Conservation (phyloP, 2,888 invertebrate species). For the Drepana falcataria region DNA sequence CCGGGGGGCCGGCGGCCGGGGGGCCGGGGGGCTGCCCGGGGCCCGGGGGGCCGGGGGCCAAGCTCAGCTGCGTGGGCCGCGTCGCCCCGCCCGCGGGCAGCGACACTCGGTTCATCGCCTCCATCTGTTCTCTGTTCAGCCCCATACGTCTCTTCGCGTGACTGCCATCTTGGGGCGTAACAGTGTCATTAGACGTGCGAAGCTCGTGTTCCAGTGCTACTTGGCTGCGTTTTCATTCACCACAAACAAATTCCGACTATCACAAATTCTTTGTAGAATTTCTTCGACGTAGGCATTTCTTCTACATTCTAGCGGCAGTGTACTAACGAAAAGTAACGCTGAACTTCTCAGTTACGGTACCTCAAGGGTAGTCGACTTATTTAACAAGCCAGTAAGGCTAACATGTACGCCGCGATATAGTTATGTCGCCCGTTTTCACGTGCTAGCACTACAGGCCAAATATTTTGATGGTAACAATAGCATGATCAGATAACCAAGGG, state of each 20-base stretch:
- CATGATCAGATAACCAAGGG: neutral
- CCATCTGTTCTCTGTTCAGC: conserved; percentile 78
- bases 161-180: conserved; percentile 77
- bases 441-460: neutral
- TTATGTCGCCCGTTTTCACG: too few relatives aligned
- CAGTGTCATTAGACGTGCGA: conserved; percentile 62
- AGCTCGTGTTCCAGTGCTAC: conserved; percentile 34
- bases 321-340: too few relatives aligned
- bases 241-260: neutral
- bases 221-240: conserved; percentile 5
- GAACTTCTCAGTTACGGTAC: too few relatives aligned
- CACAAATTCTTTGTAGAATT: too few relatives aligned
- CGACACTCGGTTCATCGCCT: conserved; percentile 74
- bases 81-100: conserved; percentile 51
- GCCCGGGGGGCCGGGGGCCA: conserved; percentile 44
- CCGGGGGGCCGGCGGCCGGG: conserved; percentile 68
- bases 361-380: too few relatives aligned
- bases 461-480: neutral
- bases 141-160: conserved; percentile 79
- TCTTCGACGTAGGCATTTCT: too few relatives aligned
- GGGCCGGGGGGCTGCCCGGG: conserved; percentile 65
- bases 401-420: too few relatives aligned
- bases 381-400: too few relatives aligned
- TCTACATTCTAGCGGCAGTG: too few relatives aligned
- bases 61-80: conserved; percentile 69